Base-by-base conservation (phyloP, 2,113 vertebrate genomes). In the Vulpes vulpes region DNA sequence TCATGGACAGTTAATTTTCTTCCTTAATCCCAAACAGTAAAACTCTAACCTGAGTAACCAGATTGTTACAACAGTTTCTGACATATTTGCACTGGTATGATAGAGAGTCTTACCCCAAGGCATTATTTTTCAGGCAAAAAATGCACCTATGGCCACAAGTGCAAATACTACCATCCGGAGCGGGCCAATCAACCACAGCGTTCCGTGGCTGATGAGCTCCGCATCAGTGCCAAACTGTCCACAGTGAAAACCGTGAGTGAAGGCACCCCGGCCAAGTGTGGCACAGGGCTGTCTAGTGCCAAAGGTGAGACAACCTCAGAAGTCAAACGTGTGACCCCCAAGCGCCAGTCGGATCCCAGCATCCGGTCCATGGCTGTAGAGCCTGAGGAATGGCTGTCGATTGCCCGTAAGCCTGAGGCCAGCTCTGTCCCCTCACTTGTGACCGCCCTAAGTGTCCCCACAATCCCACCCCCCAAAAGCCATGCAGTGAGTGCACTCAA, bases 121-220 rank as follows among this genome's bases (percentile, higher is more conserved):
- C 96, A 51, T 96, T 98, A 97, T 98, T 97, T 98, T 98, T 97
- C 98, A 99, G 99, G 99, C 97, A 99, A 99, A 99, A 99, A 99
- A 98, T 99, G 99, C 98, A 99, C 99, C 87, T 99, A 99, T 95
- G 99, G 99, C 98, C 99, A 99, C 98, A 99, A 99, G 99, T 99
- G 99, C 99, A 99, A 99, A 99, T 99, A 99, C 98, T 99, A 99
- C 98, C 99, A 99, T 97, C 99, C 99, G 25, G 99, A 99, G 98
- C 99, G 99, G 93, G 99, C 99, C 96, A 99, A 99, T 98, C 99
- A 99, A 98, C 99, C 99, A 23, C 99, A 99, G 98, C 99, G 99
- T 93, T 99, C 99, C 4, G 99, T 99, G 95, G 99, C 99, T 81
- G 99, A 99, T 97, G 99, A 99, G 98, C 99, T 99, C 96, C 99